These are phyloP conservation scores for Lasioglossum malachurum DNA, from an alignment of 2,888 invertebrate genomes.

Conservation along the genomic window DNA sequence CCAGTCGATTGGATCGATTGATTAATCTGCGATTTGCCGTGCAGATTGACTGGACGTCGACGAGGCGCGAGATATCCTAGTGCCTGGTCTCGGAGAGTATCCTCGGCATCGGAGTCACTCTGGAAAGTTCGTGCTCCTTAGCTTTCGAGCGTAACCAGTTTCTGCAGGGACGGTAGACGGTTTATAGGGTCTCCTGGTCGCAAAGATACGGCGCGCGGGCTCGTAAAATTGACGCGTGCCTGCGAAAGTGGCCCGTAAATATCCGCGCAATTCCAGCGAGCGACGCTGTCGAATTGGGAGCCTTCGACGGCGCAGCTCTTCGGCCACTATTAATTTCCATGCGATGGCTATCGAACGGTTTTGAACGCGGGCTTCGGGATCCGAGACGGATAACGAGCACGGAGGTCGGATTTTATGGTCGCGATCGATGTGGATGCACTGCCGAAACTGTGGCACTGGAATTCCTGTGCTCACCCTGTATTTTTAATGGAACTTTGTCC, in stretches of 20 bases:
- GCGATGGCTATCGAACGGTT: constrained; percentile 13
- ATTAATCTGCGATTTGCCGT: constrained; percentile 28
- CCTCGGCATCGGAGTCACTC: not conserved
- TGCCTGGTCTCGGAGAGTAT: not conserved
- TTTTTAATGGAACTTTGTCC: not conserved
- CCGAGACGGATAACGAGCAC: not conserved
- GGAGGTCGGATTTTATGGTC: not conserved
- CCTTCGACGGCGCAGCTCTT: not conserved
- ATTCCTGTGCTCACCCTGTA: not conserved
- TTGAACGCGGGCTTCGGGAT: constrained; percentile 10
- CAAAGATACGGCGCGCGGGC: constrained; percentile 15
- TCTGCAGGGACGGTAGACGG: not conserved
- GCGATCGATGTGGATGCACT: not conserved
- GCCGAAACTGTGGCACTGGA: not conserved
- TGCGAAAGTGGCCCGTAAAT: constrained; percentile 57
- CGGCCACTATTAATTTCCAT: constrained; percentile 27
- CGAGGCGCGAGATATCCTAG: not conserved
- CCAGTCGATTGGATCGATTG: constrained; percentile 23
- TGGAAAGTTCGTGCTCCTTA: not conserved
- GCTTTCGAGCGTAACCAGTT: constrained; percentile 2
- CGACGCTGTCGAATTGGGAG: constrained; percentile 6
- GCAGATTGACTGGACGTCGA: constrained; percentile 27
- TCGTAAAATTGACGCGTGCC: constrained; percentile 59
- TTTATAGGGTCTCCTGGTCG: constrained; percentile 2
- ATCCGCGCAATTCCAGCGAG: constrained; percentile 30